Evolutionary conservation across 2,113 vertebrate genomes (phyloP).

Genomic region (Rhinogobius similis): DNA sequence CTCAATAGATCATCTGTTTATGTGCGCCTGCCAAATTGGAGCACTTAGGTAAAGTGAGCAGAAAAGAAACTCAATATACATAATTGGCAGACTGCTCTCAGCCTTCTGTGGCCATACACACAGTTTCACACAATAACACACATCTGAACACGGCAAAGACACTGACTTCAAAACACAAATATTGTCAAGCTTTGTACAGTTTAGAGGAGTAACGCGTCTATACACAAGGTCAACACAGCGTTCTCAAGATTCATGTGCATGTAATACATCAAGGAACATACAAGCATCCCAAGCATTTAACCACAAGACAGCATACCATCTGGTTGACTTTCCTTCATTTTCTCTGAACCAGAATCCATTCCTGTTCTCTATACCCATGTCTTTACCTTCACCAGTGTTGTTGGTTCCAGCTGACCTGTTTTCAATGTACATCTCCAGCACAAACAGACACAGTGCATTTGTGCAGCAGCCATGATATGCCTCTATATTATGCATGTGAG

Average conservation of each 20-base stretch:
- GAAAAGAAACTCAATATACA: constrained; percentile 67
- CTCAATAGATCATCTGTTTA: constrained; percentile 75
- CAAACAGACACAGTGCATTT: constrained; percentile 17
- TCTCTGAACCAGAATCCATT: constrained; percentile 24
- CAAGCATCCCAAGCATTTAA: neutral
- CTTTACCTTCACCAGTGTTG: constrained; percentile 17
- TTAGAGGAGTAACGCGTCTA: neutral
- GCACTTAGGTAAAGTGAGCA: constrained; percentile 78
- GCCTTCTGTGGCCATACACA: constrained; percentile 21
- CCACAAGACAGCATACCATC: constrained; percentile 26
- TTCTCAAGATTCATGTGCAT: neutral
- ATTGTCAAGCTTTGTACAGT: constrained; percentile 5
- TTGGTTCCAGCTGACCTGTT: constrained; percentile 50
- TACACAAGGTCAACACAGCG: neutral
- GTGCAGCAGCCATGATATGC: constrained; percentile 8
- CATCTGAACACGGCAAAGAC: constrained; percentile 6
- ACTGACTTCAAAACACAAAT: neutral
- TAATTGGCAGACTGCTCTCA: constrained; percentile 70
- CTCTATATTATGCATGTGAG: constrained; percentile 32
- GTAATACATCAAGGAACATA: neutral
- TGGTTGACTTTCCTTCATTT: constrained; percentile 38
- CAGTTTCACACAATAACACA: constrained; percentile 8
- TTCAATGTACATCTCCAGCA: constrained; percentile 20
- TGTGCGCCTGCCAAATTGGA: constrained; percentile 70
- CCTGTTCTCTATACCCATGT: constrained; percentile 9